Percentiles rank a stretch among this genome's conserved stretches.
Conservation (phyloP, 2,797 vertebrate genomes). For the Oryzias sinensis region DNA sequence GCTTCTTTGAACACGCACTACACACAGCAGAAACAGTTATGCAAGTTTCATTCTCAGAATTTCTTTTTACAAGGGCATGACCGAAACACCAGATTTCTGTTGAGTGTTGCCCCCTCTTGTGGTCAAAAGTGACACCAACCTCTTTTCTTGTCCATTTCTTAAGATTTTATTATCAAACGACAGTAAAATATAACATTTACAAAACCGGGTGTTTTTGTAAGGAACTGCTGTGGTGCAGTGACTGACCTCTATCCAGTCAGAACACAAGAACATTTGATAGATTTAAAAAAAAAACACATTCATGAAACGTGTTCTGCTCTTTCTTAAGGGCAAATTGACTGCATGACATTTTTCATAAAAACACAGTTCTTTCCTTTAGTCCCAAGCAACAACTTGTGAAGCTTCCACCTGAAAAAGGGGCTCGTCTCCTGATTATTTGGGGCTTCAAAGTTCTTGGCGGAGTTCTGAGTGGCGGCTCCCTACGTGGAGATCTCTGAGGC, state of each 20-base stretch:
- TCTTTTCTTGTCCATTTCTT: background rate
- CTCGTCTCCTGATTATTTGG: background rate
- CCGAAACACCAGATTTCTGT: conserved; percentile 2
- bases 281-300: background rate
- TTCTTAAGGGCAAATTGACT: background rate
- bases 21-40: too few species aligned
- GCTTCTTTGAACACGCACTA: too few species aligned
- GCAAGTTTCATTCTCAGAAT: too few species aligned
- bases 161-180: background rate
- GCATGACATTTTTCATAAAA: background rate
- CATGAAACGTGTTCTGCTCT: background rate
- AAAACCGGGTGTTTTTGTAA: background rate
- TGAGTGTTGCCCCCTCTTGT: conserved; percentile 52
- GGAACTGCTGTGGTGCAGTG: background rate
- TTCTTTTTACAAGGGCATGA: background rate
- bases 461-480: background rate
- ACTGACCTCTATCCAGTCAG: background rate
- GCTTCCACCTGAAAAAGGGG: conserved; percentile 10
- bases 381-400: conserved; percentile 34
- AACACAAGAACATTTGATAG: background rate
- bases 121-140: conserved; percentile 15
- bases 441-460: too few species aligned
- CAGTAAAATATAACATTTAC: background rate
- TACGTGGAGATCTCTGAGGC: conserved; percentile 35
- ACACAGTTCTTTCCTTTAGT: background rate